Percentiles rank a stretch among this genome's conserved stretches.
phyloP scores from a whole-genome alignment of 2,888 invertebrate genomes.

The Himalopsyche tibetana region DNA sequence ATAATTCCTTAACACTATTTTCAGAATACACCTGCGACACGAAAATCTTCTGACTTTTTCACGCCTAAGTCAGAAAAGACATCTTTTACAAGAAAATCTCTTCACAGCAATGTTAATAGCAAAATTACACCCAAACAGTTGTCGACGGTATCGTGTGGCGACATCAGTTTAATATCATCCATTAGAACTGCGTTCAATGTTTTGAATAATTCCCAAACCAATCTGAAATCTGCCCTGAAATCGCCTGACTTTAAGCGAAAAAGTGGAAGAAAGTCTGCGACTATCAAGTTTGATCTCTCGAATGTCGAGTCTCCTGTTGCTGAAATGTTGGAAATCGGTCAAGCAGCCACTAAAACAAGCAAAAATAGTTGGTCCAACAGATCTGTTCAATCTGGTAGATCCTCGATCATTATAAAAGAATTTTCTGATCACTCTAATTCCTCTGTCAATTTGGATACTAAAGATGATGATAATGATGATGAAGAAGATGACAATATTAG shows the following conservation, averaged over 20 bases:
- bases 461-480: not conserved
- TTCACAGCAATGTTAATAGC: not conserved
- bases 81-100: not conserved
- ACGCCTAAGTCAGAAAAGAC: not conserved
- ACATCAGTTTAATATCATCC: conserved; percentile 50
- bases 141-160: not conserved
- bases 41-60: not conserved
- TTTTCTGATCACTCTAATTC: not conserved
- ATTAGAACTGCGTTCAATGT: conserved; percentile 52
- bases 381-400: conserved; percentile 7
- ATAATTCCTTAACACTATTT: not conserved
- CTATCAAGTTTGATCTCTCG: conserved; percentile 74
- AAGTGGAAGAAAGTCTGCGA: conserved; percentile 70
- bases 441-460: not conserved
- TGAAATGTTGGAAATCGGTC: conserved; percentile 52
- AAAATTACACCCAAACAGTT: not conserved
- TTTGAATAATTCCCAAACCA: conserved; percentile 47
- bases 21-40: not conserved
- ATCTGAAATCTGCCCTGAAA: conserved; percentile 71
- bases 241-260: conserved; percentile 68
- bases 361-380: not conserved
- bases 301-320: conserved; percentile 66
- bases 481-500: conserved; percentile 7
- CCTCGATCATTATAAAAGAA: not conserved
- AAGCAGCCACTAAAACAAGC: not conserved